Evolutionary conservation across 2,113 vertebrate genomes (phyloP).

Genomic region (Tyrannus savana): DNA sequence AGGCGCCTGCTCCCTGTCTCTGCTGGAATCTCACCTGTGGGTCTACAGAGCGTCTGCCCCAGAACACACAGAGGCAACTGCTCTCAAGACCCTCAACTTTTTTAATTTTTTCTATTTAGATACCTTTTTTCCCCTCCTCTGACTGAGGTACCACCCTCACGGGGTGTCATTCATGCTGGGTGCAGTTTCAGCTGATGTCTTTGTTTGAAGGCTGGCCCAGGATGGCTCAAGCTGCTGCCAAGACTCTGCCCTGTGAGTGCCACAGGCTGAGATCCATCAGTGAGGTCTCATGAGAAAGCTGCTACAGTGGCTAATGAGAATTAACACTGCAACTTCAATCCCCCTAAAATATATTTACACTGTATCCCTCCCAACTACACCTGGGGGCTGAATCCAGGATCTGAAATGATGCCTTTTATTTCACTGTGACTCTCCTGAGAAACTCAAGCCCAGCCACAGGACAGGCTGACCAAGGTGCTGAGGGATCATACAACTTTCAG

Average conservation of each 20-base stretch:
- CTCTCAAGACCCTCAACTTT: not conserved
- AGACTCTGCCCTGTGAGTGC: fast-evolving
- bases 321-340: not conserved
- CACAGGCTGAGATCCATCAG: not conserved
- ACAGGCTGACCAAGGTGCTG: fast-evolving
- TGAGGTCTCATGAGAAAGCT: not conserved
- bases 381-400: not conserved
- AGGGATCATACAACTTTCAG: fast-evolving
- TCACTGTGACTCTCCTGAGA: not conserved
- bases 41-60: not conserved
- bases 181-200: too few species aligned
- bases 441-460: not conserved
- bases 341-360: not conserved
- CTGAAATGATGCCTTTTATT: not conserved
- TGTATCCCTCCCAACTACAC: not conserved
- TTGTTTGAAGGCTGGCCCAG: not conserved
- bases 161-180: fast-evolving
- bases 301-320: not conserved
- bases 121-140: not conserved
- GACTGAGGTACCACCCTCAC: fast-evolving
- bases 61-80: not conserved
- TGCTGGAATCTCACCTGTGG: not conserved
- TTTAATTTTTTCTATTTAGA: not conserved
- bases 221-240: not conserved
- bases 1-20: not conserved